Percentiles rank a stretch among this genome's conserved stretches.
These are phyloP conservation scores for Drosophila hawaiiensis DNA, from an alignment of 2,888 invertebrate species.

Conservation along the genomic window DNA sequence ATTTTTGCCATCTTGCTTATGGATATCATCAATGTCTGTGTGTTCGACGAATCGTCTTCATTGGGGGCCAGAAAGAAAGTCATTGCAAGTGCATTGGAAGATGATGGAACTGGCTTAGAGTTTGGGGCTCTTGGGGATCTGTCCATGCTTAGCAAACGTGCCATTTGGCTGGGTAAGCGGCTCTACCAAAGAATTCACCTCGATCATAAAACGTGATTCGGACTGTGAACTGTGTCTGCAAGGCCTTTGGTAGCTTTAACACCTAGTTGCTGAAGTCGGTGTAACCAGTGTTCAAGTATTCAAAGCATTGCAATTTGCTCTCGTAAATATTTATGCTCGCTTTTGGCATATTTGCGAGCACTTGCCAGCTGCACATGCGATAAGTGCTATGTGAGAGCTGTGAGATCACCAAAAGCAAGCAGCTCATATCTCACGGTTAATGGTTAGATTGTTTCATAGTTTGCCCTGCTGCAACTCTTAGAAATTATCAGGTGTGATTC, in stretches of 20 bases:
- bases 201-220: conserved; percentile 84
- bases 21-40: conserved; percentile 1
- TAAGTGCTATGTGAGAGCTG: conserved; percentile 14
- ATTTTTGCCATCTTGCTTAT: conserved; percentile 7
- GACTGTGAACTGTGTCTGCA: conserved; percentile 16
- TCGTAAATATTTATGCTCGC: conserved; percentile 55
- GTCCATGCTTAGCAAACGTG: conserved; percentile 50
- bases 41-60: conserved; percentile 7
- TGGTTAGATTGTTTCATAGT: conserved; percentile 7
- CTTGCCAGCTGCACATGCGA: conserved; percentile 28
- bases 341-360: conserved; percentile 52
- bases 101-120: conserved; percentile 16
- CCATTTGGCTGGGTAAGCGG: conserved; percentile 47
- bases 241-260: conserved; percentile 53
- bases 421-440: conserved; percentile 16
- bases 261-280: conserved; percentile 41
- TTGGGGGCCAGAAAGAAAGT: conserved; percentile 47
- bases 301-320: conserved; percentile 55
- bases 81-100: conserved; percentile 23
- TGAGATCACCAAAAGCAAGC: conserved; percentile 8
- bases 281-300: conserved; percentile 44
- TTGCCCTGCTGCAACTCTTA: conserved; percentile 11
- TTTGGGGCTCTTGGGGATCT: neutral
- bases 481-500: conserved; percentile 19
- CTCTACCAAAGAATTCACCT: conserved; percentile 73